These are phyloP conservation scores for Odontocerum albicorne DNA, from an alignment of 2,888 invertebrate species.

Conservation along the genomic window DNA sequence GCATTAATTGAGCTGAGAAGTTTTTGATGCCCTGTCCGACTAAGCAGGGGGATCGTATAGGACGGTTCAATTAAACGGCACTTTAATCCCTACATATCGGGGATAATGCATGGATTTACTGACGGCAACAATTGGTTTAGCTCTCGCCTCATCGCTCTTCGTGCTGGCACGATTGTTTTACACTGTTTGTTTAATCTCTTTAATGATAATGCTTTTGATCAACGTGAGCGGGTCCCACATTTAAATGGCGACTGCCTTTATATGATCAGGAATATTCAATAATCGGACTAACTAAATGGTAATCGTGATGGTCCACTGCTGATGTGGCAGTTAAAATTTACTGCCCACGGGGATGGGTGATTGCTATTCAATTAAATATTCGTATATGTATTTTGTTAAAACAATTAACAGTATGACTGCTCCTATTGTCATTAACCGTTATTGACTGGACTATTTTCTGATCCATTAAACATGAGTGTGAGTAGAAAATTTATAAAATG, in stretches of 20 bases:
- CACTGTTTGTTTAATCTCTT: slow-evolving; percentile 25
- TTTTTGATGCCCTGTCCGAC: too few species aligned
- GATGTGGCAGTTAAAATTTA: slow-evolving; percentile 1
- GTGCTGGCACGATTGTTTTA: slow-evolving; percentile 10
- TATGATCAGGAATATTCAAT: slow-evolving; percentile 14
- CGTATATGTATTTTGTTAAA: neutral
- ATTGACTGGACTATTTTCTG: too few species aligned
- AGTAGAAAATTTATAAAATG: too few species aligned
- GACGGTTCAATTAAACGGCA: slow-evolving; percentile 23
- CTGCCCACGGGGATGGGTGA: neutral
- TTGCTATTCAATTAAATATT: neutral
- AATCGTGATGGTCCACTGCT: neutral
- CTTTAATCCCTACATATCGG: slow-evolving; percentile 24
- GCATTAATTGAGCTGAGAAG: too few species aligned
- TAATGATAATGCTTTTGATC: slow-evolving; percentile 15
- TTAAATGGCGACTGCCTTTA: too few species aligned
- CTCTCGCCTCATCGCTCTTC: slow-evolving; percentile 6
- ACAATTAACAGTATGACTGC: too few species aligned
- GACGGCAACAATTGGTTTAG: slow-evolving; percentile 19
- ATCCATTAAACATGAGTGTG: too few species aligned
- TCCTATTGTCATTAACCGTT: too few species aligned
- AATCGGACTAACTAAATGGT: slow-evolving; percentile 9
- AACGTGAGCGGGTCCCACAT: slow-evolving; percentile 11
- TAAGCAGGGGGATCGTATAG: slow-evolving; percentile 22
- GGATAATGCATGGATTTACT: slow-evolving; percentile 28